phyloP scores from a whole-genome alignment of 2,888 invertebrate genomes.

The Chelonus formosanus region DNA sequence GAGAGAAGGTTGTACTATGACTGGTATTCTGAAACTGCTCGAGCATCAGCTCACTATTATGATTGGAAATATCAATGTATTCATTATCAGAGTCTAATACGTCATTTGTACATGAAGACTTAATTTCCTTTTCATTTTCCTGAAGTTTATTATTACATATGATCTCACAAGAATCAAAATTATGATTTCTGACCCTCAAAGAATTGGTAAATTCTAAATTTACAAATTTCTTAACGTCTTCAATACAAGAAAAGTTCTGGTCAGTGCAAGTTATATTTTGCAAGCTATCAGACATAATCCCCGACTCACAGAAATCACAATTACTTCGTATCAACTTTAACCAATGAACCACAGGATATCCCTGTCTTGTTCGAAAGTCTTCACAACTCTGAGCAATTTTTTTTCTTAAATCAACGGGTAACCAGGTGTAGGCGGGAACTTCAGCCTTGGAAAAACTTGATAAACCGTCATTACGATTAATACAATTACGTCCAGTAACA shows the following conservation, averaged over 20 bases:
- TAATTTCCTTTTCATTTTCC: not conserved
- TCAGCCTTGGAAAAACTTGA: constrained; percentile 29
- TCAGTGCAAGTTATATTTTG: too few species aligned
- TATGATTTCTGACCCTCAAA: too few species aligned
- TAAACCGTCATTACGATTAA: constrained; percentile 22
- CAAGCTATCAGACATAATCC: not conserved
- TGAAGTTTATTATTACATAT: too few species aligned
- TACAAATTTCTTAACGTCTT: too few species aligned
- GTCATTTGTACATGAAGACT: constrained; percentile 17
- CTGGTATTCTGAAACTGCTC: constrained; percentile 8
- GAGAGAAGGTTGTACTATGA: not conserved
- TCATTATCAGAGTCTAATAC: constrained; percentile 10
- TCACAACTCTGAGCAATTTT: constrained; percentile 35
- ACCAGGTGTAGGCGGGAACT: constrained; percentile 37
- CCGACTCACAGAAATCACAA: constrained; percentile 42
- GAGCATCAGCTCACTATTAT: not conserved
- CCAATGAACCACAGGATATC: constrained; percentile 42
- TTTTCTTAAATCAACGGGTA: constrained; percentile 38
- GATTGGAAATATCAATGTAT: constrained; percentile 15
- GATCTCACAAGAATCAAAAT: too few species aligned
- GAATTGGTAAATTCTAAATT: too few species aligned
- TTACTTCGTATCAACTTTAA: constrained; percentile 41
- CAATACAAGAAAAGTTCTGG: too few species aligned
- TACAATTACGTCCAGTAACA: constrained; percentile 4
- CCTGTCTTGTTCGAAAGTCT: constrained; percentile 28